Percentiles rank a stretch among this genome's conserved stretches.
Evolutionary conservation across 1,140 invertebrate genomes (phyloP).

Genomic region (Nylanderia fulva): DNA sequence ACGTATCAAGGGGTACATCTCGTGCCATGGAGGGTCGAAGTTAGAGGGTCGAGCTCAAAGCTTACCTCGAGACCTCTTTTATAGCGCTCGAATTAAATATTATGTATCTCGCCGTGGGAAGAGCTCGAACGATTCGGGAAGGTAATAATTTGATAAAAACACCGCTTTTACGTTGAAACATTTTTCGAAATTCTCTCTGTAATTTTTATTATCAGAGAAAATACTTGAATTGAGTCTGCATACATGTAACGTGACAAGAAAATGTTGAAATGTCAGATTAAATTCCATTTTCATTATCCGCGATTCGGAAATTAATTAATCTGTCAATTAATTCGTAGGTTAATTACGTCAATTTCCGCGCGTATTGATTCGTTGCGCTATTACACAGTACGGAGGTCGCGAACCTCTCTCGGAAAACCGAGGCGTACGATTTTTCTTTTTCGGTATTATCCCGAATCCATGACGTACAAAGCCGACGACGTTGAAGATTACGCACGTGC

Average conservation of each 20-base stretch:
- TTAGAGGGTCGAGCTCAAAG: conserved; percentile 22
- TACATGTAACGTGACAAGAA: not conserved
- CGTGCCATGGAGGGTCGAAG: conserved; percentile 36
- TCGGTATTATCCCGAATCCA: conserved; percentile 53
- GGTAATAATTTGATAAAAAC: not conserved
- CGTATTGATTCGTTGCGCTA: not conserved
- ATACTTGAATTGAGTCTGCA: not conserved
- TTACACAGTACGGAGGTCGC: not conserved
- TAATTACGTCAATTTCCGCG: not conserved
- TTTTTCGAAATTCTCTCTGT: not conserved
- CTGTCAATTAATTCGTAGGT: not conserved
- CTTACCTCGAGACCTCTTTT: conserved; percentile 7
- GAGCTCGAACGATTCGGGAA: not conserved
- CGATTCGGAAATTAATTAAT: not conserved
- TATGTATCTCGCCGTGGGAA: not conserved
- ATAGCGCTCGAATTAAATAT: conserved; percentile 52
- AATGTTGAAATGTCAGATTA: not conserved
- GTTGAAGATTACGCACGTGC: conserved; percentile 70
- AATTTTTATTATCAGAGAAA: not conserved
- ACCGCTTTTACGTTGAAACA: not conserved
- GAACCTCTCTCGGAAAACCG: not conserved
- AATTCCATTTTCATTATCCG: not conserved
- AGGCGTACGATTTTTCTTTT: conserved; percentile 25
- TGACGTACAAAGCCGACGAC: conserved; percentile 45
- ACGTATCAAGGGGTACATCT: conserved; percentile 60